These are phyloP conservation scores for Parauchenoglanis ngamensis DNA, from an alignment of 2,797 vertebrate species.

Conservation along the genomic window DNA sequence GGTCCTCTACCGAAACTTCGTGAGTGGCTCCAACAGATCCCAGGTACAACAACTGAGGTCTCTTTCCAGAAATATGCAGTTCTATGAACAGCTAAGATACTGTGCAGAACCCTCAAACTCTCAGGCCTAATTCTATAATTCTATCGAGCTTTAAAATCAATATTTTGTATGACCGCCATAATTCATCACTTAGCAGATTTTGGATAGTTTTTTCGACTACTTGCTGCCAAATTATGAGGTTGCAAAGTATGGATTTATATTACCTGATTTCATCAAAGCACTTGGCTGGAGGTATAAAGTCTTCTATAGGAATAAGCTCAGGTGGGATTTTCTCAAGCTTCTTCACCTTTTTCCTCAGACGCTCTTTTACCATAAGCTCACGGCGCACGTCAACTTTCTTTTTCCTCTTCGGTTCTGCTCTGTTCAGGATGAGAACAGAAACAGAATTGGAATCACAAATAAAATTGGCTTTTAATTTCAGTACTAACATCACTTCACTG, in stretches of 20 bases:
- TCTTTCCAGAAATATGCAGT: too few species aligned
- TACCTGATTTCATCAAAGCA: slow-evolving; percentile 84
- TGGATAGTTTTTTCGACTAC: not conserved
- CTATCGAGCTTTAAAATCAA: not conserved
- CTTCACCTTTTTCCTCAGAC: slow-evolving; percentile 87
- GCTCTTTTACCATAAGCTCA: slow-evolving; percentile 82
- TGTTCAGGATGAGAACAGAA: slow-evolving; percentile 55
- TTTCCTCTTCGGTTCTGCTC: slow-evolving; percentile 91
- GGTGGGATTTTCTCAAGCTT: slow-evolving; percentile 84
- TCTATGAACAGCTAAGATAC: too few species aligned
- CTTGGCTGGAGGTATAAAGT: slow-evolving; percentile 79
- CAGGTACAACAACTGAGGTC: too few species aligned
- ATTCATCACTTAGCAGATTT: not conserved
- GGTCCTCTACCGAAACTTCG: too few species aligned
- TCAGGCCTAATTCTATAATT: not conserved
- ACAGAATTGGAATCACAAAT: not conserved
- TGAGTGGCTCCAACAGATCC: too few species aligned
- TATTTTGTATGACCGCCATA: too few species aligned
- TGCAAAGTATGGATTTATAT: not conserved
- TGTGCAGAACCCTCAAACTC: too few species aligned
- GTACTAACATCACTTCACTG: slow-evolving; percentile 38
- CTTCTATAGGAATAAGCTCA: slow-evolving; percentile 92
- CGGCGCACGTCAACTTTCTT: slow-evolving; percentile 87
- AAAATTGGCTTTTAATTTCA: not conserved
- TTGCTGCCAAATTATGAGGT: not conserved